Percentiles rank a stretch among this genome's conserved stretches.
phyloP scores from a whole-genome alignment of 2,113 vertebrate genomes.

The Epinephelus fuscoguttatus region DNA sequence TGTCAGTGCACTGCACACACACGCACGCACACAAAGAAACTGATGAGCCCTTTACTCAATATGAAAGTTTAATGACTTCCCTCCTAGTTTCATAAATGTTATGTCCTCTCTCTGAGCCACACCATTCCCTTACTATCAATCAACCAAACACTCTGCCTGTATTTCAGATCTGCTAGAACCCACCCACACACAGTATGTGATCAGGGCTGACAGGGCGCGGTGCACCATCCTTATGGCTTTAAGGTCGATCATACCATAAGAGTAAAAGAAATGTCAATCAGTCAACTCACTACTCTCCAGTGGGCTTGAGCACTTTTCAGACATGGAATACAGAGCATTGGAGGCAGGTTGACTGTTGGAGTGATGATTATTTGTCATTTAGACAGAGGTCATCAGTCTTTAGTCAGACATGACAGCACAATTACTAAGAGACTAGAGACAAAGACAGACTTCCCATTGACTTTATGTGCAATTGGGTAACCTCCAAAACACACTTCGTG shows the following conservation, averaged over 20 bases:
- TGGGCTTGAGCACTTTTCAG: no score
- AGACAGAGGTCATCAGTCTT: not conserved
- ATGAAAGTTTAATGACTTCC: slow-evolving; percentile 58
- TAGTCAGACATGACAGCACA: no score
- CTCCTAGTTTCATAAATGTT: slow-evolving; percentile 40
- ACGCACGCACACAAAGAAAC: slow-evolving; percentile 6
- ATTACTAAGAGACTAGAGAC: no score
- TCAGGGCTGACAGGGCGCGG: not conserved
- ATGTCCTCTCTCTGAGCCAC: slow-evolving; percentile 23
- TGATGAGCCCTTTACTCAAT: slow-evolving; percentile 25
- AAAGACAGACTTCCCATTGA: no score
- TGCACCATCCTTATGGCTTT: not conserved
- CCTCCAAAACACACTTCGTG: no score
- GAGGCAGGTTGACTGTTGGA: not conserved
- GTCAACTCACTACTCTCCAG: not conserved
- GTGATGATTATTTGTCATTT: not conserved
- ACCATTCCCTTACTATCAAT: slow-evolving; percentile 16
- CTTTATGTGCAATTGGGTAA: no score
- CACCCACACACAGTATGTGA: not conserved
- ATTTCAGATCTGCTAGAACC: not conserved
- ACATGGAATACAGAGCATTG: no score
- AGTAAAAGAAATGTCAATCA: not conserved
- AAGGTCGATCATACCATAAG: not conserved
- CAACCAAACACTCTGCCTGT: not conserved
- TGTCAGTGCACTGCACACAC: slow-evolving; percentile 5